Base-by-base conservation (phyloP, 2,113 vertebrate species). In the Sander vitreus region DNA sequence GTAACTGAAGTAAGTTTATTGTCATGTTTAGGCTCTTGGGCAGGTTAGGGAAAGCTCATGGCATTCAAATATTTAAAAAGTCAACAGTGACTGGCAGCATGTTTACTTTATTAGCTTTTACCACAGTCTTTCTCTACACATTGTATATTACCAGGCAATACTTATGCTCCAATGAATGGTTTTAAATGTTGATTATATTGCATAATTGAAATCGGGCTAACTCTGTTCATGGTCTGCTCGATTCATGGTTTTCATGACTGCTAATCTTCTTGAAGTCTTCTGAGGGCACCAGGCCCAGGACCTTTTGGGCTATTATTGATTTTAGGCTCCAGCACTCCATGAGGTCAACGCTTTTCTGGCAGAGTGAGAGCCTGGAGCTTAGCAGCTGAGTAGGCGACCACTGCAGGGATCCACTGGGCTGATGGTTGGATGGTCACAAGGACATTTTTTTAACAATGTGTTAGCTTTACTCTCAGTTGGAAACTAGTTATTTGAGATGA, bases 261-360 rank as follows among this genome's bases (percentile, higher is more conserved):
- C 39, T 78, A 73, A 76, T 47, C 43, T 55, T 73, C 66, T 39
- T 60, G 23, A 8, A 63, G 73, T 72, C 33, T 72, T 8, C 21
- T 47, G 48, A 43, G 53, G 70, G 64, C 74, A 69, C 55, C 60
- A 19, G 57, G 27, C 71, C 50, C 19, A 47, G 58, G 78, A 83
- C 76, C 73, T 47, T 59, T 27, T 39, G 68, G 54, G 82, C 80
- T 86, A 73, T 79, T 90, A 88, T 80, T 82, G 82, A 91, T 85
- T 68, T 45, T 21, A 82, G 68, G 81, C 53, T 82, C 47, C 60
- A 43, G 65, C 73, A 30, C 75, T 60, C 65, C 48, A 79, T 69
- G 73, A 70, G 85, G 74, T 86, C 54, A 78, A 70, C 57, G 68
- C 47, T 48, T 70, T 53, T 72, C 81, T 76, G 62, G 54, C 30